phyloP scores from a whole-genome alignment of 2,888 invertebrate genomes.

The Vesta saturnalis region DNA sequence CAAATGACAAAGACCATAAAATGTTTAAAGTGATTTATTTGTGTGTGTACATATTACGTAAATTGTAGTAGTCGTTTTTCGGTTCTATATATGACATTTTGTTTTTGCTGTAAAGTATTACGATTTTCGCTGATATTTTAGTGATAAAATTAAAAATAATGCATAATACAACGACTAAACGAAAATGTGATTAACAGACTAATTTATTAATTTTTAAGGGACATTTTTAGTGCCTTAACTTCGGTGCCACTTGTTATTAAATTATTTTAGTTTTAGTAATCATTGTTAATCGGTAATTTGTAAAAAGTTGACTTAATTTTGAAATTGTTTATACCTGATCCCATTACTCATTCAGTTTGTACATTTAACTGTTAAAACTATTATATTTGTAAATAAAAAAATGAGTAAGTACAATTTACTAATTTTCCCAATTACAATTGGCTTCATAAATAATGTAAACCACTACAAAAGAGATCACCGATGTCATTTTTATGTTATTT shows the following conservation, averaged over 20 bases:
- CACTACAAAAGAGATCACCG: background rate
- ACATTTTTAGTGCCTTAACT: slow-evolving; percentile 42
- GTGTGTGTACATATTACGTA: slow-evolving; percentile 34
- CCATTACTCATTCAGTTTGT: slow-evolving; percentile 24
- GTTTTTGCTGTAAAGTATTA: slow-evolving; percentile 14
- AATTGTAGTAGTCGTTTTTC: slow-evolving; percentile 22
- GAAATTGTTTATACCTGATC: slow-evolving; percentile 26
- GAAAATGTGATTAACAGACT: slow-evolving; percentile 42
- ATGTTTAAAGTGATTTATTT: slow-evolving; percentile 27
- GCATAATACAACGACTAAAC: slow-evolving; percentile 30
- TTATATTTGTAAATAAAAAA: slow-evolving; percentile 38
- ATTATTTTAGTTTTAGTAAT: slow-evolving; percentile 35
- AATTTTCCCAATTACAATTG: background rate
- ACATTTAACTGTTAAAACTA: slow-evolving; percentile 33
- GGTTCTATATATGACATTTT: slow-evolving; percentile 31
- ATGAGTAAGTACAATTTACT: too few species aligned
- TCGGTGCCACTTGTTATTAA: slow-evolving; percentile 43
- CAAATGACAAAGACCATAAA: slow-evolving; percentile 18
- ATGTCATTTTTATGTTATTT: background rate
- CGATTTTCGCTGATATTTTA: slow-evolving; percentile 20
- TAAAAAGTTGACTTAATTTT: slow-evolving; percentile 23
- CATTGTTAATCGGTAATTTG: slow-evolving; percentile 31
- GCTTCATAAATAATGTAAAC: background rate
- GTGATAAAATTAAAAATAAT: slow-evolving; percentile 15
- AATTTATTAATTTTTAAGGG: slow-evolving; percentile 38